Percentiles rank a stretch among this genome's conserved stretches.
phyloP scores from a whole-genome alignment of 2,797 vertebrate genomes.

The Pogoniulus pusillus region DNA sequence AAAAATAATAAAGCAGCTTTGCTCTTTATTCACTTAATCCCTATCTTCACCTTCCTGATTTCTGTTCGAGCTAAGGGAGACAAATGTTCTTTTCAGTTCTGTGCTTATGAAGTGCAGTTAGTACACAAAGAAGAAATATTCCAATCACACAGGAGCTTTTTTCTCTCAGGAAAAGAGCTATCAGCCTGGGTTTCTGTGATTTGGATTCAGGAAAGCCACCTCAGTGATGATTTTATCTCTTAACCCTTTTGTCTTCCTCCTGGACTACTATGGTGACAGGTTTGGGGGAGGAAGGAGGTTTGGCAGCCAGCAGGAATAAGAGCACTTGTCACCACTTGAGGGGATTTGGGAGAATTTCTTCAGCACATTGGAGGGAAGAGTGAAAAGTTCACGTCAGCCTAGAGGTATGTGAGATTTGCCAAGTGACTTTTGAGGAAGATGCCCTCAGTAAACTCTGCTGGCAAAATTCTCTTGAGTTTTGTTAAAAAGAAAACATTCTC shows the following conservation, averaged over 20 bases:
- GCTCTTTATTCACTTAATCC: background rate
- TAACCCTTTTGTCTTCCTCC: constrained; percentile 4
- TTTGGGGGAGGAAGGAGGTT: constrained; percentile 22
- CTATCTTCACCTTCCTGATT: background rate
- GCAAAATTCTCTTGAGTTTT: constrained; percentile 10
- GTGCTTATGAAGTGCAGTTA: background rate
- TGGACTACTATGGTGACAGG: constrained; percentile 8
- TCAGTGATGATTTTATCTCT: background rate
- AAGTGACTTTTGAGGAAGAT: constrained; percentile 5
- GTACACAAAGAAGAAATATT: background rate
- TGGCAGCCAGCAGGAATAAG: constrained; percentile 31
- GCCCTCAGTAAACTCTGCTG: background rate
- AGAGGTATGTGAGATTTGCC: constrained; percentile 31
- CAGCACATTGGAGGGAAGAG: constrained; percentile 25
- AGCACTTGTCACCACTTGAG: constrained; percentile 56
- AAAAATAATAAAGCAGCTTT: background rate
- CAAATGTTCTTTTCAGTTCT: background rate
- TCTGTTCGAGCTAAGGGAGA: background rate
- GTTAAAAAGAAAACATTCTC: background rate
- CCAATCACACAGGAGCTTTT: background rate
- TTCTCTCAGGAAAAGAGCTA: background rate
- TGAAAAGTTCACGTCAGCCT: constrained; percentile 53
- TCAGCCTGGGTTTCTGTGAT: background rate
- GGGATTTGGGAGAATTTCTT: constrained; percentile 50
- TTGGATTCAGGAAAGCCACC: background rate